A percentile compares a stretch with the other conserved stretches of the same genome.
Conservation (phyloP, 2,113 vertebrate species). For the Rhombomys opimus region DNA sequence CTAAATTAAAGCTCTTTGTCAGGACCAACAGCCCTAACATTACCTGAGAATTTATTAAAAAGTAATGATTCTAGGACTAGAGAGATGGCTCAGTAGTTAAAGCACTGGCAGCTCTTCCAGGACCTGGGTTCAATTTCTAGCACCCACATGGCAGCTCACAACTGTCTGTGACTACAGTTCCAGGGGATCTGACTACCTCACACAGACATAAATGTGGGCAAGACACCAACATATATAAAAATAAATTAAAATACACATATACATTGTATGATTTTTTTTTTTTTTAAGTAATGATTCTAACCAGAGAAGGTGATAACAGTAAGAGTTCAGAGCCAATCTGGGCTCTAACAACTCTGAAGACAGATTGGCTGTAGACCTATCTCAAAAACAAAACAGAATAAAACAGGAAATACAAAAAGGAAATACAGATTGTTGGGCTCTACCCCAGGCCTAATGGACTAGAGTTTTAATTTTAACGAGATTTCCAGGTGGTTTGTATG, state of each 20-base stretch:
- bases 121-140: too few species aligned
- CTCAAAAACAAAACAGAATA: background rate
- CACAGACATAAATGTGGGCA: too few species aligned
- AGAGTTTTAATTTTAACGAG: background rate
- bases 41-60: background rate
- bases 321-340: background rate
- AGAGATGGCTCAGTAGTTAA: too few species aligned
- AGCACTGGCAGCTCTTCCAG: too few species aligned
- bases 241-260: too few species aligned
- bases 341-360: background rate
- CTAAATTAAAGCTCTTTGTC: slow-evolving; percentile 39
- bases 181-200: too few species aligned
- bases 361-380: background rate
- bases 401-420: background rate
- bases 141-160: too few species aligned
- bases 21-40: background rate
- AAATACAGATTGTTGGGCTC: background rate
- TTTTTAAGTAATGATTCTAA: too few species aligned
- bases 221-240: too few species aligned
- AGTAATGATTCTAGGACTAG: background rate
- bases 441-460: background rate
- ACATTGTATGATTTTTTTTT: too few species aligned
- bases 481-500: background rate
- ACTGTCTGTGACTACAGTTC: too few species aligned
- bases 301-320: too few species aligned